A percentile compares a stretch with the other conserved stretches of the same genome.
Conservation (phyloP, 2,113 vertebrate species). For the Tor tambroides region DNA sequence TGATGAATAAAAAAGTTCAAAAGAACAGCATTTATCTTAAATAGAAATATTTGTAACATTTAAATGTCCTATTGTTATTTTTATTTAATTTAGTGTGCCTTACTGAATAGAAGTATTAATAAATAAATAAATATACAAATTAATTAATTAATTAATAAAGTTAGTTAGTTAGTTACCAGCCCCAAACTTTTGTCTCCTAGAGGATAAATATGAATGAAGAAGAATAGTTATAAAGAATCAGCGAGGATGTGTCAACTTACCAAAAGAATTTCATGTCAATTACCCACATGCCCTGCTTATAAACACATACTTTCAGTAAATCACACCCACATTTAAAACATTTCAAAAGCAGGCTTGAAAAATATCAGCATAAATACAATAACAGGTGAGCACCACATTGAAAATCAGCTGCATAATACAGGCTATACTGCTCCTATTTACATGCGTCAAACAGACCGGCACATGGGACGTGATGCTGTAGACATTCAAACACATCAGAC, state of each 20-base stretch:
- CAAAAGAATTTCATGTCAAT: neutral
- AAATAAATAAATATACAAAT: no score
- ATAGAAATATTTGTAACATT: no score
- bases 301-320: neutral
- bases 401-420: neutral
- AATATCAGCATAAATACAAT: neutral
- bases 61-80: neutral
- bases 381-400: neutral
- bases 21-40: no score
- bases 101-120: neutral
- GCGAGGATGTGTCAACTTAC: neutral
- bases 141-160: no score
- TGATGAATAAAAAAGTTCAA: no score
- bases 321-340: neutral
- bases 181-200: neutral
- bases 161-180: neutral
- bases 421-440: neutral
- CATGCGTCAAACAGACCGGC: neutral
- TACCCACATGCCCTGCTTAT: neutral
- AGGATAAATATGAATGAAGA: neutral
- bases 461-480: neutral
- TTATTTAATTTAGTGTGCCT: neutral
- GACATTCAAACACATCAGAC: neutral
- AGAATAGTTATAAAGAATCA: neutral
- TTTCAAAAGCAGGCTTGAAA: neutral